Evolutionary conservation across 2,888 invertebrate genomes (phyloP), one percentile per base, ranked within the genome.

Genomic region (Heliothis peltigera): DNA sequence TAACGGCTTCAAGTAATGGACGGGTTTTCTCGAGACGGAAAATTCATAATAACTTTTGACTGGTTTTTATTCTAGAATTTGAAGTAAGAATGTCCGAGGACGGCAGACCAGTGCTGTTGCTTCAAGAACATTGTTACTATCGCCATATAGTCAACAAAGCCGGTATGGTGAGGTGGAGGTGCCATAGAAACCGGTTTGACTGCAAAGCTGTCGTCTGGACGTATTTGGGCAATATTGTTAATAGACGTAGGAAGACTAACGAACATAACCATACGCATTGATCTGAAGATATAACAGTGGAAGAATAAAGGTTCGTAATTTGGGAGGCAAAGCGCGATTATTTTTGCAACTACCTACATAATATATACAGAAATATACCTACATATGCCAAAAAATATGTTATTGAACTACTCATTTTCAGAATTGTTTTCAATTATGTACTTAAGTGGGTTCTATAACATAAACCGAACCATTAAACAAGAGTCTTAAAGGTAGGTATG

Each of bases 141-240:
- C 58, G 57, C 0, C 81, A 80, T 18, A 22, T 76, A 5, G 49
- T 64, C 2, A 75, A 71, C 43, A 65, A 28, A 1, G 66, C 1
- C 8, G 71, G 78, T 15, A 75, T 64, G 70, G 63, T 65, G 1
- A 68, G 83, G 0, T 82, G 83, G 83, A 63, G 83, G 18, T 82
- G 83, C 55, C 63, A 75, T 0, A 69, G 46, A 17, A 62, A 78
- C 55, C 53, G 69, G 19, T 61, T 32, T 21, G 53, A 59, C n/a
- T 82, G 82, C 42, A 82, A 76, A 52, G 70, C 78, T 0, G 70
- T 58, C n/a, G 19, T 79, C 22, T 80, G 76, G 81, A 79, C 79
- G 1, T 7, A 53, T 8, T 28, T 43, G 0, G 44, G 74, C 12
- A 46, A 35, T 15, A 76, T 81, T 22, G 32, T 74, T 7, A 80